A percentile compares a stretch with the other conserved stretches of the same genome.
phyloP scores from a whole-genome alignment of 1,140 invertebrate genomes.

The Pemphigus obesinymphae region DNA sequence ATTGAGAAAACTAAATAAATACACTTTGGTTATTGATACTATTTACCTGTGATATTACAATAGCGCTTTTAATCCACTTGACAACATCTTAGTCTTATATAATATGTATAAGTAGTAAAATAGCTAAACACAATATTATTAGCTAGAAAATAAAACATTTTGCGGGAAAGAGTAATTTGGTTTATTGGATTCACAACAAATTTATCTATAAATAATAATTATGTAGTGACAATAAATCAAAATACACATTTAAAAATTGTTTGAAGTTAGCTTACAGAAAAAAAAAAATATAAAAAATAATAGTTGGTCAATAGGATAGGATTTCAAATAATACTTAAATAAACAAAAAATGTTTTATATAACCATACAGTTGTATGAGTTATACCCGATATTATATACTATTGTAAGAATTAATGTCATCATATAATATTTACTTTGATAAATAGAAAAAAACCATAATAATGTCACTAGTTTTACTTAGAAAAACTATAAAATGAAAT shows the following conservation, averaged over 20 bases:
- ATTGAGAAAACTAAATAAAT: too few species aligned
- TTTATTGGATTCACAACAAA: constrained; percentile 35
- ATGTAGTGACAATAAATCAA: constrained; percentile 39
- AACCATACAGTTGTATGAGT: background rate
- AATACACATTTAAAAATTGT: constrained; percentile 19
- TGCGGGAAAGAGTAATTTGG: background rate
- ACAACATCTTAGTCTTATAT: too few species aligned
- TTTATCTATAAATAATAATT: constrained; percentile 32
- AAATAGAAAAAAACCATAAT: constrained; percentile 1
- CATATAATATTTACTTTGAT: constrained; percentile 15
- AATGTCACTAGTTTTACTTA: constrained; percentile 22
- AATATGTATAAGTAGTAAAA: too few species aligned
- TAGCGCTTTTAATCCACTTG: too few species aligned
- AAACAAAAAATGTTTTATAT: constrained; percentile 22
- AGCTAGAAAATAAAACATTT: background rate
- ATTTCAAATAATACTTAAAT: constrained; percentile 19
- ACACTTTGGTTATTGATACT: too few species aligned
- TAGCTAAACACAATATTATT: background rate
- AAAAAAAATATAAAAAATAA: background rate
- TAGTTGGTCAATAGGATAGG: background rate
- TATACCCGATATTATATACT: background rate
- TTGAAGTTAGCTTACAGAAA: constrained; percentile 4
- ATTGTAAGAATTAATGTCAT: constrained; percentile 16
- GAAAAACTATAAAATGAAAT: constrained; percentile 30
- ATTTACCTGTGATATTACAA: too few species aligned